Evolutionary conservation across 2,888 invertebrate species (phyloP).

Genomic region (Chirona hameri): DNA sequence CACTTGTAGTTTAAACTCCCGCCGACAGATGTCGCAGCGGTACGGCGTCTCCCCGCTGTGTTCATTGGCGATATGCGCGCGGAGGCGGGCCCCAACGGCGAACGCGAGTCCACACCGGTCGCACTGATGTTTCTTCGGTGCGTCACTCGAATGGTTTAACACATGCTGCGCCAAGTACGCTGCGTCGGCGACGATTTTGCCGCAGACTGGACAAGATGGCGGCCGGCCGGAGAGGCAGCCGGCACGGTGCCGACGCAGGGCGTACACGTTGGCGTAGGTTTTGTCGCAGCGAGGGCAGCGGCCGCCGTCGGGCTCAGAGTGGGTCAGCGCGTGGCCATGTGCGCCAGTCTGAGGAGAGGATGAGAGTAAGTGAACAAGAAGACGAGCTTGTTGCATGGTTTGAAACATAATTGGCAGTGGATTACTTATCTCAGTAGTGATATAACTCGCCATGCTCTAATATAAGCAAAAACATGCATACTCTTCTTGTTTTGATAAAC

Average conservation of each 20-base stretch:
- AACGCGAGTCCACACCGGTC: neutral
- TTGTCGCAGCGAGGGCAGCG: neutral
- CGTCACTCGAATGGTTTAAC: neutral
- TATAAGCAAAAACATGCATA: too few species aligned
- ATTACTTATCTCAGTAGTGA: neutral
- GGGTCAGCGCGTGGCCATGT: neutral
- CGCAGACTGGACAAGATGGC: neutral
- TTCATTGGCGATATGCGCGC: neutral
- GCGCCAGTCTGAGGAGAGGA: neutral
- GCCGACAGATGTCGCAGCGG: neutral
- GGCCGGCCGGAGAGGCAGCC: neutral
- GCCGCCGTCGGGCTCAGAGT: neutral
- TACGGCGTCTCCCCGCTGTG: neutral
- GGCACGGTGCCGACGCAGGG: neutral
- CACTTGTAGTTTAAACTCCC: neutral
- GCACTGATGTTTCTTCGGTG: neutral
- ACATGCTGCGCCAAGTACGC: neutral
- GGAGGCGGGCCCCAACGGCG: neutral
- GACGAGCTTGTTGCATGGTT: neutral
- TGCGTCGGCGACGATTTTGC: neutral
- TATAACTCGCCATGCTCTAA: too few species aligned
- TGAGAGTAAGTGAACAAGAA: neutral
- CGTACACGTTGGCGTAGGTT: neutral
- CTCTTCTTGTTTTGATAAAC: too few species aligned
- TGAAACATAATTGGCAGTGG: neutral